Conservation (phyloP, 2,888 invertebrate genomes). For the Drosophila parthenogenetica region DNA sequence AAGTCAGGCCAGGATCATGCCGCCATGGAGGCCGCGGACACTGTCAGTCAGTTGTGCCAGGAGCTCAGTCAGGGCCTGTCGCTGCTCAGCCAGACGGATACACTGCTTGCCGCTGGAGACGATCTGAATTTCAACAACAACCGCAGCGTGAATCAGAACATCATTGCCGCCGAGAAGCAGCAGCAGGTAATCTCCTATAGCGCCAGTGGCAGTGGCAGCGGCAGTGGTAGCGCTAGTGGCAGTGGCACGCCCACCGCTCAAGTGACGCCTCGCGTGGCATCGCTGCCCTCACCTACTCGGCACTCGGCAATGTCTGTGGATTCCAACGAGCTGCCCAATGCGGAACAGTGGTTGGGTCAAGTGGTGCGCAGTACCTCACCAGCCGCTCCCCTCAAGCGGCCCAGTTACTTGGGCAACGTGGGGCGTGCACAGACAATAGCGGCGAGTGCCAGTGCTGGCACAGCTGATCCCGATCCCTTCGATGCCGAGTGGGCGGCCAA, state of each 20-base stretch:
- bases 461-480: slow-evolving; percentile 87
- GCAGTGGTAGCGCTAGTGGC: slow-evolving; percentile 42
- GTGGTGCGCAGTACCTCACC: slow-evolving; percentile 88
- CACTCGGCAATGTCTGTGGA: slow-evolving; percentile 67
- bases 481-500: slow-evolving; percentile 92
- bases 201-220: slow-evolving; percentile 38
- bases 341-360: slow-evolving; percentile 93
- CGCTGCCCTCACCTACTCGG: slow-evolving; percentile 82
- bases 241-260: slow-evolving; percentile 82
- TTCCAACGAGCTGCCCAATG: slow-evolving; percentile 88
- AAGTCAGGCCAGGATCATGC: slow-evolving; percentile 79
- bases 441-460: slow-evolving; percentile 85
- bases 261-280: slow-evolving; percentile 88
- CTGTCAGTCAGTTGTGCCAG: slow-evolving; percentile 91
- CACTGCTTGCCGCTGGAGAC: slow-evolving; percentile 82
- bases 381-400: slow-evolving; percentile 86
- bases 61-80: slow-evolving; percentile 90
- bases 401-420: slow-evolving; percentile 86
- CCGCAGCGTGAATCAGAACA: slow-evolving; percentile 87
- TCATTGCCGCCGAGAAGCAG: slow-evolving; percentile 83
- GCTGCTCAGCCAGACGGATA: slow-evolving; percentile 87
- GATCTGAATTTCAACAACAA: slow-evolving; percentile 87
- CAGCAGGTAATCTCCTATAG: slow-evolving; percentile 68
- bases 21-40: slow-evolving; percentile 83
- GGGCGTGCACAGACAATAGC: slow-evolving; percentile 87